Base-by-base conservation (phyloP, 1,140 invertebrate genomes). In the Brachionus asplanchnoidis region DNA sequence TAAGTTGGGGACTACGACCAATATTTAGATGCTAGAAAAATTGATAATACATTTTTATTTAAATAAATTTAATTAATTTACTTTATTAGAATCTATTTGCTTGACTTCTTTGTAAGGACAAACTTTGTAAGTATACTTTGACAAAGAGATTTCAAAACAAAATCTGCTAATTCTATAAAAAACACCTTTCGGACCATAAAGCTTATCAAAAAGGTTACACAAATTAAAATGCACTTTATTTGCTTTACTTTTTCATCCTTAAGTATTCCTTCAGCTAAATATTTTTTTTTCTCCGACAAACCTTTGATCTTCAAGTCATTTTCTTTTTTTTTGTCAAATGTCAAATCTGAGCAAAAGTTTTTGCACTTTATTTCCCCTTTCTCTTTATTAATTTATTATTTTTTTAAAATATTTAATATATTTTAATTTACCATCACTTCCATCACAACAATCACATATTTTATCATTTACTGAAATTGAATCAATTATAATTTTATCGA, bases 361-460 rank as follows among this genome's bases (percentile, higher is more conserved):
- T 60, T 68, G 20, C 79, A 84, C 6, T 65, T 20, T 20, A 36
- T 14, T 12, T 75, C 23, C 53, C 11, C 2, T 7, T 50, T 79
- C 23, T 79, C 75, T 79, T n/a, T 26, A n/a, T 36, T 1, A 36
- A 53, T 79, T 53, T 11, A 28, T 53, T 46, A 46, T 1, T 46
- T 8, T 12, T 28, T 5, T 26, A n/a, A 17, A 26, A 12, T 0
- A 23, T 0, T 26, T 12, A 1, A 56, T 2, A 11, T 17, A 14
- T 28, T 56, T 20, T 7, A 68, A 42, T 14, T 20, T 73, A 73
- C 68, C 82, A 40, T 84, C 82, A 70, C 60, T 70, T 46, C 82
- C 82, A 73, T 84, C 82, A 73, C 82, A 84, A 40, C 82, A 84
- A 56, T 84, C 82, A 60, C 82, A 84, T n/a, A 73, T 75, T 26